phyloP scores from a whole-genome alignment of 2,888 invertebrate genomes.

The Cybosia mesomella region DNA sequence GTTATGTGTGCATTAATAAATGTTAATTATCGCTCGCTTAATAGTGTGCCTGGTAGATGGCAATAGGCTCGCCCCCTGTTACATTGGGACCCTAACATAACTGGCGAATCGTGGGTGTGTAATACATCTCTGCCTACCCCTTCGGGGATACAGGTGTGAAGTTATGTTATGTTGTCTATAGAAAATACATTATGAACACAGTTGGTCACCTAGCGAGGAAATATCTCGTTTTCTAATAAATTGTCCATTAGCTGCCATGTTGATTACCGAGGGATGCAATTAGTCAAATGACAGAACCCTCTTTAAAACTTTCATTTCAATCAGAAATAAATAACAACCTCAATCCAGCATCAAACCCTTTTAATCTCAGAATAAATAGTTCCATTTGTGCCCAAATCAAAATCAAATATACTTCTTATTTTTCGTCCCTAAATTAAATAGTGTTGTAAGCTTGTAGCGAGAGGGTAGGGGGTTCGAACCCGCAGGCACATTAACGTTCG shows the following conservation, averaged over 20 bases:
- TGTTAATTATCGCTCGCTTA: no score
- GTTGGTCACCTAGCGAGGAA: not conserved
- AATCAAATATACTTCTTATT: slow-evolving; percentile 68
- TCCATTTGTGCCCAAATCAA: slow-evolving; percentile 51
- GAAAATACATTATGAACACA: no score
- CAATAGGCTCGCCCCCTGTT: no score
- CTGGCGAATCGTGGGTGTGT: no score
- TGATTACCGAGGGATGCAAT: not conserved
- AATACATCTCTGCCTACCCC: no score
- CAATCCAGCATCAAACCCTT: slow-evolving; percentile 32
- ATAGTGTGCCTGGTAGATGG: no score
- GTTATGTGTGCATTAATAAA: no score
- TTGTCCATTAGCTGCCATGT: not conserved
- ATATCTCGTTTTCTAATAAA: not conserved
- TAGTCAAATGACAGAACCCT: slow-evolving; percentile 11
- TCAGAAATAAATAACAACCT: slow-evolving; percentile 33
- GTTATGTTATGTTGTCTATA: no score
- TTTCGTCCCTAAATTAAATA: slow-evolving; percentile 69
- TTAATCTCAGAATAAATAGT: slow-evolving; percentile 43
- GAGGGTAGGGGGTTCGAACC: slow-evolving; percentile 42
- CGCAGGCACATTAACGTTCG: slow-evolving; percentile 45
- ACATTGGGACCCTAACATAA: no score
- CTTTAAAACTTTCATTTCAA: slow-evolving; percentile 21
- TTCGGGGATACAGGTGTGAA: no score
- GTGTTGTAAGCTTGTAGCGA: slow-evolving; percentile 66